Base-by-base conservation (phyloP, 2,113 vertebrate species). In the Paedocypris sp. region DNA sequence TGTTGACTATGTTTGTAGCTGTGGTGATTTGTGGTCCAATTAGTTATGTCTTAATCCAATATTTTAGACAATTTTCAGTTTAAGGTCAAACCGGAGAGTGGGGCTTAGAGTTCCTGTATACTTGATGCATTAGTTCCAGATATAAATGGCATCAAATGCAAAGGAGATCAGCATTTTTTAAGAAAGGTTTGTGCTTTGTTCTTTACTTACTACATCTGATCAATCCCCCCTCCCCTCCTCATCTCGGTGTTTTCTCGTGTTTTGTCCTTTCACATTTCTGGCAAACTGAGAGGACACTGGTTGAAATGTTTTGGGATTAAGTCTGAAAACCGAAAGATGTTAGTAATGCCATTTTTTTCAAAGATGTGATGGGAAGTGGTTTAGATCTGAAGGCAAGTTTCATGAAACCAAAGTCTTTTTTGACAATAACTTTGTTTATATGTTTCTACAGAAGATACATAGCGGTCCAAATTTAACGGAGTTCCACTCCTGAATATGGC, bases 151-250 rank as follows among this genome's bases (percentile, higher is more conserved):
- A 73, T 45, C 74, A 68, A 73, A 66, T 73, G 57, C 74, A 76
- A 56, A 76, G 74, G 71, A 71, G 71, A 76, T 61, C 74, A 71
- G 74, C 74, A 73, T 76, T 62, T 62, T 23, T 67, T 76, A 62
- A 59, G 66, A 68, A 71, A 76, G 74, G 74, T 76, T 76, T 76
- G 74, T 76, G 71, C 53, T 28, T 76, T 76, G 74, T 73, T 76
- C 71, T 71, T 73, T 73, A 72, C 59, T 53, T 67, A n/a, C n/a
- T 69, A 73, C 71, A 71, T 72, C 62, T 69, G 58, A 71, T 68
- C 71, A 75, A 72, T 68, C 62, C 71, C 71, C n/a, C 65, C 69
- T 60, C 68, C 74, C 68, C 74, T 69, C 71, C 70, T 73, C 74
- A 71, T 69, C 70, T 63, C 53, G 57, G 66, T 69, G 64, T 73